Evolutionary conservation across 2,113 vertebrate species (phyloP), one percentile per base, ranked within the genome.

Genomic region (Budorcas taxicolor): DNA sequence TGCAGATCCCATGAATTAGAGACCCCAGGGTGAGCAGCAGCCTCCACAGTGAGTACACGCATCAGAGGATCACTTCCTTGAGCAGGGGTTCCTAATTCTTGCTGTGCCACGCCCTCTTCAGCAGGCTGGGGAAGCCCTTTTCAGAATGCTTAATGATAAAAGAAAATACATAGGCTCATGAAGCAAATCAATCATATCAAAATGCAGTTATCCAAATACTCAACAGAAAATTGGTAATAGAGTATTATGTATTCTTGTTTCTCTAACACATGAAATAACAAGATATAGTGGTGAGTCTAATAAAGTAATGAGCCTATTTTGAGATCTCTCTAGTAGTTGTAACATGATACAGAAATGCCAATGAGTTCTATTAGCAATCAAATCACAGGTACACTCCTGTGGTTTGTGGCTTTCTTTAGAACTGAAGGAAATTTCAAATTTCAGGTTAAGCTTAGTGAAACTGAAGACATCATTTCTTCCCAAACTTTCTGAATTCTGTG

Each of bases 41-140:
- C 40, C 67, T 96, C 53, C 87, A 91, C 93, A 97, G 89, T 86
- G 97, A 94, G 95, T 87, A 96, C 7, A 47, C 90, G 62, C 95
- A 95, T 95, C 95, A 83, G 67, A 97, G 96, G 87, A 97, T 95
- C 97, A 97, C 82, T 84, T 97, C 97, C 96, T 94, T 91, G 19
- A 91, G 36, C 17, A 43, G 31, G 7, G 7, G 14, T 58, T 83
- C 71, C 82, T 92, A 71, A 64, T 5, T 64, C 52, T 64, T 87
- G 33, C 62, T 74, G 12, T 88, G 78, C 45, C 52, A 12, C 43
- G 6, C 6, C 2, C 29, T 36, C 31, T 93, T 50, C 47, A 29
- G 81, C 14, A 71, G 52, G 40, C 58, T 40, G 47, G 81, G 60
- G 58, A 71, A 87, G 33, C 15, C 74, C 31, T 81, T 90, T 52